Evolutionary conservation across 1,140 invertebrate genomes (phyloP), one percentile per base, ranked within the genome.

Genomic region (Drosophila sp.): DNA sequence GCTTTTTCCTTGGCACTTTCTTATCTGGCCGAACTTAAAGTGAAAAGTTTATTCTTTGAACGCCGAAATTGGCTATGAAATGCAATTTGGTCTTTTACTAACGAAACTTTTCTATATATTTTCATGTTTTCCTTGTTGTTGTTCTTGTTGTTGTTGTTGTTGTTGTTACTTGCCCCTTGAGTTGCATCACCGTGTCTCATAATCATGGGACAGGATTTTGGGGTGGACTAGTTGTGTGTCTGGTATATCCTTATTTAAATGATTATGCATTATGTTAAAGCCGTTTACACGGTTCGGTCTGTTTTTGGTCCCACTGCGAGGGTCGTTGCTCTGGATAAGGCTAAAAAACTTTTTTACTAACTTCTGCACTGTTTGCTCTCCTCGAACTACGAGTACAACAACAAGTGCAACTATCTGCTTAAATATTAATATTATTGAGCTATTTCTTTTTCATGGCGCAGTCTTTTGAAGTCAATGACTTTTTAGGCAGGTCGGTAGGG

Each of bases 231-330:
- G 36, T 48, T 18, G 41, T 45, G 18, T 34, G 32, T 34, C 27
- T 51, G 41, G 40, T 75, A 70, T 72, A 87, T 82, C 76, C 83
- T 67, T 89, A 72, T 89, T 87, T 76, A 87, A 87, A 87, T 89
- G 83, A 82, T 89, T 79, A 79, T 86, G 78, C 66, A 81, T 86
- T 87, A 82, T 79, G 67, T 64, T 62, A 46, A 77, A 80, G 80
- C 48, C 76, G 25, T 65, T 66, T 76, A 48, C 51, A 27, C 25
- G 2, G 2, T 5, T 27, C 32, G 38, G 38, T n/a, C n/a, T n/a
- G n/a, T n/a, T n/a, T 57, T 57, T 53, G 46, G 53, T 21, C 56
- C 50, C 72, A 70, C 51, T 77, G 38, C 34, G 34, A 40, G 43
- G 69, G 48, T 77, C 67, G 29, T 54, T 76, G 48, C 70, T 25